phyloP scores from a whole-genome alignment of 2,113 vertebrate species.

The Sorex fumeus region DNA sequence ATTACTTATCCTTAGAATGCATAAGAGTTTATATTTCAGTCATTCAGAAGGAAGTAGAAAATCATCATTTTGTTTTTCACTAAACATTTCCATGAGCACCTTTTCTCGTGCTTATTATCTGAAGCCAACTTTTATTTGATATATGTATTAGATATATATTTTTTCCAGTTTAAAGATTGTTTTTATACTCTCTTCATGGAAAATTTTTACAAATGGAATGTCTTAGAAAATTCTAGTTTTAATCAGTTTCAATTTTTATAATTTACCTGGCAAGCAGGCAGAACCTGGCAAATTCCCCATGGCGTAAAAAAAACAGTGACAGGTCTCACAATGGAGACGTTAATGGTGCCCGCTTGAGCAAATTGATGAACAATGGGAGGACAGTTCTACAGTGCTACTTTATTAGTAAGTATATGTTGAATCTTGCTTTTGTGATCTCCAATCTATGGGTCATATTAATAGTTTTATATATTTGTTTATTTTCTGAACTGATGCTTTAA shows the following conservation, averaged over 20 bases:
- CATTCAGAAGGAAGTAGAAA: background rate
- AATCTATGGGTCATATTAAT: background rate
- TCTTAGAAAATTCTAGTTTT: conserved; percentile 33
- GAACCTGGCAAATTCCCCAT: too few relatives aligned
- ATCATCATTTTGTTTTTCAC: conserved; percentile 26
- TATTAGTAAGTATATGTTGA: background rate
- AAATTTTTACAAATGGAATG: background rate
- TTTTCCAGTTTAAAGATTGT: background rate
- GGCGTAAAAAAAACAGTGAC: too few relatives aligned
- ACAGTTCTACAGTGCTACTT: too few relatives aligned
- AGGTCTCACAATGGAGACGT: too few relatives aligned
- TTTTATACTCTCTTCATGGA: background rate
- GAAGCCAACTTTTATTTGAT: background rate
- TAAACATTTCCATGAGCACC: background rate
- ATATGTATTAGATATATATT: background rate
- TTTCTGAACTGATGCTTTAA: too few relatives aligned
- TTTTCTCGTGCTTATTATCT: background rate
- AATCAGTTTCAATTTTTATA: conserved; percentile 21
- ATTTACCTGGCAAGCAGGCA: background rate
- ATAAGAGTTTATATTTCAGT: background rate
- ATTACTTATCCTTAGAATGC: background rate
- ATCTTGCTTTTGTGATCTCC: conserved; percentile 6
- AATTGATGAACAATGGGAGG: too few relatives aligned
- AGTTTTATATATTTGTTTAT: background rate
- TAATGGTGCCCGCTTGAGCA: too few relatives aligned